Conservation (phyloP, 2,797 vertebrate species). For the Cyclopterus lumpus region DNA sequence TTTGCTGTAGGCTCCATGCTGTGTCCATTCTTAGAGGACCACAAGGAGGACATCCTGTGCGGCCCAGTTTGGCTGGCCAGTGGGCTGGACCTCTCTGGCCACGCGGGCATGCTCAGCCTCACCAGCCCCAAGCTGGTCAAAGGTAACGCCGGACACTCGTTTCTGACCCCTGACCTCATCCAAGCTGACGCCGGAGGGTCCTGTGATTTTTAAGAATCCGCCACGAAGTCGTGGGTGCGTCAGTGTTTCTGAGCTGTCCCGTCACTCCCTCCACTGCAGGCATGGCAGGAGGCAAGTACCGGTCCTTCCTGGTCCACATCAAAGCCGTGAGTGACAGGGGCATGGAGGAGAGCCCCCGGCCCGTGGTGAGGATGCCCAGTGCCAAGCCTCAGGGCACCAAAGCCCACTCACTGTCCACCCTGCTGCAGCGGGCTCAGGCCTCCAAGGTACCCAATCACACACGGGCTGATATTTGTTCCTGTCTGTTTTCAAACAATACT, state of each 20-base stretch:
- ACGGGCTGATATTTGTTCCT: not conserved
- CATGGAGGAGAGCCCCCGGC: slow-evolving; percentile 92
- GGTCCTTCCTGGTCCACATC: slow-evolving; percentile 98
- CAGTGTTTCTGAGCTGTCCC: slow-evolving; percentile 7
- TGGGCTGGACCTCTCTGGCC: slow-evolving; percentile 97
- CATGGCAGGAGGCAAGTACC: slow-evolving; percentile 98
- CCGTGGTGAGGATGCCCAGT: slow-evolving; percentile 93
- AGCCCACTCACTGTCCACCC: slow-evolving; percentile 93
- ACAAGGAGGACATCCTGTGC: slow-evolving; percentile 98
- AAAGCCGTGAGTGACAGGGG: slow-evolving; percentile 94
- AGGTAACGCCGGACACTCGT: slow-evolving; percentile 81
- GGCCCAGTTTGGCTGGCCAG: slow-evolving; percentile 98
- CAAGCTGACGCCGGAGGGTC: not conserved
- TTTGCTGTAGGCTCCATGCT: slow-evolving; percentile 88
- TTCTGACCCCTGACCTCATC: not conserved
- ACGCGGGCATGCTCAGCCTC: slow-evolving; percentile 97
- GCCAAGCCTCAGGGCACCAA: slow-evolving; percentile 92
- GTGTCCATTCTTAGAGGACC: slow-evolving; percentile 96
- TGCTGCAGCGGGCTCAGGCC: slow-evolving; percentile 95
- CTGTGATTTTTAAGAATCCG: not conserved
- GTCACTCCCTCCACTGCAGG: slow-evolving; percentile 77
- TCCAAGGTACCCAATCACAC: slow-evolving; percentile 88
- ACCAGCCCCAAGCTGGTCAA: slow-evolving; percentile 99
- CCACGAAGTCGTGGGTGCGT: not conserved
- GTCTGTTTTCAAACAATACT: not conserved